A percentile compares a stretch with the other conserved stretches of the same genome.
Conservation (phyloP, 2,888 invertebrate genomes). For the Lithophane socia region DNA sequence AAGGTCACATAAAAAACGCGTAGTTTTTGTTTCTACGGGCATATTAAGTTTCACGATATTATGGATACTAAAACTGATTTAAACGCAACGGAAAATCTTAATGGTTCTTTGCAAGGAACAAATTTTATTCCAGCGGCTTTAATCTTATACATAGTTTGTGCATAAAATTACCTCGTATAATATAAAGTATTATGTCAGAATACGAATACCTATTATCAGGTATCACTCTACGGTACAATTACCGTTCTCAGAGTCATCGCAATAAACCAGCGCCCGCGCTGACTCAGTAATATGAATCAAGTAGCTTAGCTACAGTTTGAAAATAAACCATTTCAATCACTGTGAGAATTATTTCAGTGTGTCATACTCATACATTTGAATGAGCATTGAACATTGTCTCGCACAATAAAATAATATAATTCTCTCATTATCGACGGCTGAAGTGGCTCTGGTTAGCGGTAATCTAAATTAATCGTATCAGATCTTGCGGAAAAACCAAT, state of each 20-base stretch:
- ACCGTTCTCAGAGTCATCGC: constrained; percentile 18
- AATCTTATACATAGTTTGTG: constrained; percentile 1
- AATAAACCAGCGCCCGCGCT: neutral
- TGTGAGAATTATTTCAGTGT: constrained; percentile 24
- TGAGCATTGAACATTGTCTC: constrained; percentile 11
- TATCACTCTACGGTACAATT: constrained; percentile 11
- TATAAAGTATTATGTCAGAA: neutral
- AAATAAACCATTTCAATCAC: constrained; percentile 30
- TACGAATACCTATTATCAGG: constrained; percentile 9
- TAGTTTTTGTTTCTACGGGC: constrained; percentile 20
- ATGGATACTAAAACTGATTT: neutral
- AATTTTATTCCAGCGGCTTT: constrained; percentile 8
- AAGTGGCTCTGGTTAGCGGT: constrained; percentile 26
- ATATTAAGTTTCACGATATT: constrained; percentile 13
- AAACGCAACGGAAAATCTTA: constrained; percentile 3
- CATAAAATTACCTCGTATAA: constrained; percentile 19
- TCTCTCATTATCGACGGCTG: constrained; percentile 11
- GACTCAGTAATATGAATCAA: constrained; percentile 43
- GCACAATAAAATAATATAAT: constrained; percentile 16
- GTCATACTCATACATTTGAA: constrained; percentile 42
- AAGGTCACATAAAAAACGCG: constrained; percentile 35
- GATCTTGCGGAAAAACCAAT: constrained; percentile 25
- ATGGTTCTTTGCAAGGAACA: neutral
- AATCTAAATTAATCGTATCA: constrained; percentile 38
- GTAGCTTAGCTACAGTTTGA: constrained; percentile 10